Base-by-base conservation (phyloP, 2,888 invertebrate species). In the Andrena camellia region DNA sequence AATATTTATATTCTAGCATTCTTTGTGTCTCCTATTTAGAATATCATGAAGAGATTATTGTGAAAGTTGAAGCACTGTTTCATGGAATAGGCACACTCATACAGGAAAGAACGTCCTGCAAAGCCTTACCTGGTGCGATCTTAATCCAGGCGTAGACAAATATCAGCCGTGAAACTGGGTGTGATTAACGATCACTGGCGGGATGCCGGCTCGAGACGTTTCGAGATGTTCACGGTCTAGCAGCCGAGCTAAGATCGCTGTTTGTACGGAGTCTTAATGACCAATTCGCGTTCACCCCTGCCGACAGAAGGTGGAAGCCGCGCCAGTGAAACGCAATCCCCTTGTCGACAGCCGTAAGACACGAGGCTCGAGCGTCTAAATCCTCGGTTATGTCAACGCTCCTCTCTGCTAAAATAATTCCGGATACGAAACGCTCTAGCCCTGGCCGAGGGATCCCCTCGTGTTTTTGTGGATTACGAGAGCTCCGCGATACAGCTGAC, bases 221-320 rank as follows among this genome's bases (percentile, higher is more conserved):
- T 62, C 66, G 70, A 75, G 75, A 71, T 71, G 81, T 75, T 81
- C 67, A 73, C 67, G 66, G 17, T 71, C 52, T 70, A 70, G 31
- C 23, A 62, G 33, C 26, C 57, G 66, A 73, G 70, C 63, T 67
- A 73, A 77, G 71, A 81, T 72, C 70, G 72, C 70, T 87, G 86
- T 85, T 88, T 87, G 81, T 77, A 77, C 71, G 81, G 83, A 75
- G 78, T 85, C 88, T 87, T 88, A 85, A 87, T 83, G 86, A 82
- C 85, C 78, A 85, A 87, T 87, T 88, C 72, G 86, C 71, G 76
- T 77, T 85, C 86, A 42, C 66, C 63, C 29, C 67, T 48, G 69
- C 63, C 59, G 63, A 70, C 69, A 60, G 74, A 66, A 66, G 62
- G 62, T 33, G 50, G 52, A 63, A 42, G 35, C 67, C 54, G 26